These are phyloP conservation scores for Riptortus pedestris DNA, from an alignment of 1,140 invertebrate genomes.

Conservation along the genomic window DNA sequence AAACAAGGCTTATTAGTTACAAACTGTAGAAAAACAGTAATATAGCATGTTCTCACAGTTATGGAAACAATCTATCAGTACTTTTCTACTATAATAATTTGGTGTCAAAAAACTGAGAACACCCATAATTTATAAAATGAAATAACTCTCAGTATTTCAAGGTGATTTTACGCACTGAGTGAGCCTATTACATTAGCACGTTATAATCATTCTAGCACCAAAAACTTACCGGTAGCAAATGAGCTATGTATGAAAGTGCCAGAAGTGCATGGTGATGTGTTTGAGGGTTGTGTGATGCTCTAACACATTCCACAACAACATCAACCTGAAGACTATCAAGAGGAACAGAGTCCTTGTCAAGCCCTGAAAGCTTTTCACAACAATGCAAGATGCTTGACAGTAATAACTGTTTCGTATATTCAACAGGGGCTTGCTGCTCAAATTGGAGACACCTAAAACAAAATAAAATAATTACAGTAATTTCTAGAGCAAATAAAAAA, in stretches of 20 bases:
- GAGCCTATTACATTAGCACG: too few species aligned
- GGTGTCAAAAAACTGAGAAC: too few species aligned
- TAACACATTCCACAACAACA: constrained; percentile 74
- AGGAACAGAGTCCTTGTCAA: constrained; percentile 41
- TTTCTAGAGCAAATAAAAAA: too few species aligned
- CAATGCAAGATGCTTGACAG: constrained; percentile 65
- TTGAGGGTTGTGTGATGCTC: constrained; percentile 80
- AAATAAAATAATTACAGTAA: neutral
- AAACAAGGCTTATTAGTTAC: too few species aligned
- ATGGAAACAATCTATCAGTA: too few species aligned
- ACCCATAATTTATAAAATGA: too few species aligned
- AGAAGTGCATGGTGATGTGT: constrained; percentile 85
- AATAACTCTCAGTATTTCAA: too few species aligned
- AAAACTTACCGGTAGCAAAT: constrained; percentile 48
- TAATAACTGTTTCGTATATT: constrained; percentile 81
- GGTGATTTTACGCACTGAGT: too few species aligned
- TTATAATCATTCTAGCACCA: too few species aligned
- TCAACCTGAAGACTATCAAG: constrained; percentile 64
- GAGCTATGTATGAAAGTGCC: constrained; percentile 63
- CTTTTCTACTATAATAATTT: too few species aligned
- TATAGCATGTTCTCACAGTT: too few species aligned
- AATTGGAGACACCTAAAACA: constrained; percentile 53
- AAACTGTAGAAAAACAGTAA: too few species aligned
- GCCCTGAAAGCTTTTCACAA: constrained; percentile 46
- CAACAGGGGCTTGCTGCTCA: constrained; percentile 70